Evolutionary conservation across 2,797 vertebrate species (phyloP), one percentile per base, ranked within the genome.

Genomic region (Rhinatrema bivittatum): DNA sequence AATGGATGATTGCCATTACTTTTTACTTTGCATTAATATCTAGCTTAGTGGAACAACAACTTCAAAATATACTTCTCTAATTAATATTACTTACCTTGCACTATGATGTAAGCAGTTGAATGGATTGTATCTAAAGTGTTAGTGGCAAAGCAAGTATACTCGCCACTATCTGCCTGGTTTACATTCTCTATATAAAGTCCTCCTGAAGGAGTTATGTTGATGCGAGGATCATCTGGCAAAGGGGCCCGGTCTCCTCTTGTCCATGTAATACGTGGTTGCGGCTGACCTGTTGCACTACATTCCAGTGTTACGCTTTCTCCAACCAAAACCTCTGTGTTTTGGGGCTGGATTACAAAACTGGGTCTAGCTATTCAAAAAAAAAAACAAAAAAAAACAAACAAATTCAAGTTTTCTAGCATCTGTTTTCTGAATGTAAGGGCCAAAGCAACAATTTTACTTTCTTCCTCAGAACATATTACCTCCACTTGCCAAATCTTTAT

Each of bases 291-390:
- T 22, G 95, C 92, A 1, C 96, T 99, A 70, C 96, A 99, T 64
- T 99, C 96, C 63, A 99, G 63, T 2, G 96, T 99, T 50, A 99
- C 89, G 0, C 96, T 94, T 73, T 98, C 90, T 7, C 95, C 96
- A 13, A 98, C 90, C 53, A 98, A 72, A 30, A 99, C 96, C 74
- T 99, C 96, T 0, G 96, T 99, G 70, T 97, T 98, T 84, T 95
- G 94, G 0, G 96, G 96, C 50, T 97, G 95, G 68, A 99, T 99
- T 54, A 99, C 94, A 44, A 99, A 99, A 68, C 89, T 89, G 19
- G 94, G 95, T 19, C 91, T 79, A 6, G 90, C 96, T 98, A 65
- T 37, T 27, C n/a, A 7, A 10, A 26, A 4, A n/a, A 53, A 36
- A 36, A 29, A 35, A 5, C 7, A 3, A 36, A 39, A 26, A 38